Evolutionary conservation across 2,113 vertebrate species (phyloP), one percentile per base, ranked within the genome.

Genomic region (Brevimyrus niger): DNA sequence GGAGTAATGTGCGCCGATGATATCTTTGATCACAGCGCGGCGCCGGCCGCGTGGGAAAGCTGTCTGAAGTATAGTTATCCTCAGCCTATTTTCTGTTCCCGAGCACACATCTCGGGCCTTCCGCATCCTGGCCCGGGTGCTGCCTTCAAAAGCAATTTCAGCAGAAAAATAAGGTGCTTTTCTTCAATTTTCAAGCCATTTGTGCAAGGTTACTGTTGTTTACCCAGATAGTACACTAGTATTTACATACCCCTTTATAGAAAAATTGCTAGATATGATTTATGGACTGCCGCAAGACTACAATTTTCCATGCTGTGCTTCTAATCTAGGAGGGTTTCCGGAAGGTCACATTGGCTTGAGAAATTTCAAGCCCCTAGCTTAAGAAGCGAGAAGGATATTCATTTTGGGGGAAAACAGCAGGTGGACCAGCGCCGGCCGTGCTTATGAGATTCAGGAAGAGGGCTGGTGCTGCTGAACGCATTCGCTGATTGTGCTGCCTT

Each of bases 241-340:
- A 98, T 99, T 99, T 99, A 98, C 98, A 99, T 99, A 98, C 96
- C 97, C 97, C 97, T 98, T 98, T 97, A 98, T 97, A 98, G 97
- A 97, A 97, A 94, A 97, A 98, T 97, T 97, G 97, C 96, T 96
- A 94, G 95, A 95, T 97, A 97, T 99, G 98, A 99, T 99, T 98
- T 98, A 98, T 98, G 96, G 97, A 98, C 96, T 97, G 96, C 97
- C 95, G 97, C 96, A 96, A 96, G 97, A 97, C 96, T 96, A 96
- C 97, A 98, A 99, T 99, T 99, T 99, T 98, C 97, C 96, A 96
- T 98, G 97, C 97, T 96, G 96, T 97, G 96, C 96, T 96, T 96
- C 97, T 98, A 97, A 99, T 99, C 97, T 98, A 95, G 97, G 96
- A 97, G 96, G 97, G 95, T 97, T 94, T 95, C 94, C 95, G 96